phyloP scores from a whole-genome alignment of 2,888 invertebrate species.

The Lasioglossum lativentre region DNA sequence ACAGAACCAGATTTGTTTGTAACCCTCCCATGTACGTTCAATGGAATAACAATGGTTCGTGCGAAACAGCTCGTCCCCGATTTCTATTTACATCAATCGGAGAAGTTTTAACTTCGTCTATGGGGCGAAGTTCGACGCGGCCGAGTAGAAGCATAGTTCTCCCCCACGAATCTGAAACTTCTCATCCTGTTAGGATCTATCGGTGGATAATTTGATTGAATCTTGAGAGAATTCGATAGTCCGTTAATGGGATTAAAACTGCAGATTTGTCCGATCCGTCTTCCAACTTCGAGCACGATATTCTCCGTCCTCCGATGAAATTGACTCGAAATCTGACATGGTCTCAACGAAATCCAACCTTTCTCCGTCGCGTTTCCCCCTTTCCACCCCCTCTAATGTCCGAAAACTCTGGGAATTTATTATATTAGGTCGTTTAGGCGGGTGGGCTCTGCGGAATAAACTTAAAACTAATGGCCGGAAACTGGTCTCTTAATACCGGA shows the following conservation, averaged over 20 bases:
- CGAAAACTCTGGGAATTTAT: not conserved
- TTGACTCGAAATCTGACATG: conserved; percentile 3
- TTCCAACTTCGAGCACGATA: not conserved
- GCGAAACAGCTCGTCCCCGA: not conserved
- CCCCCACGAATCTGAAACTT: conserved; percentile 34
- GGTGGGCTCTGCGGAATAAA: not conserved
- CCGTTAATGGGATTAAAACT: conserved; percentile 7
- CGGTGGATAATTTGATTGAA: conserved; percentile 39
- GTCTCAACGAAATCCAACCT: not conserved
- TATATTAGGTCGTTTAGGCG: not conserved
- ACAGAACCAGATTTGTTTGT: not conserved
- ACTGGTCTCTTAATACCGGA: not conserved
- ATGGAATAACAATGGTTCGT: not conserved
- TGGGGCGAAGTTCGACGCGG: not conserved
- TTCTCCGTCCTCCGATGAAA: not conserved
- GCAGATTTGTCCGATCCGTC: conserved; percentile 17
- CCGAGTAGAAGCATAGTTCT: conserved; percentile 11
- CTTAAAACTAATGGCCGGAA: conserved; percentile 12
- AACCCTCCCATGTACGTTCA: not conserved
- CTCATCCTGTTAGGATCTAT: conserved; percentile 38
- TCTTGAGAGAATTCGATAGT: conserved; percentile 30
- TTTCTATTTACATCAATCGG: conserved; percentile 18
- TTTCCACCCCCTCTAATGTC: not conserved
- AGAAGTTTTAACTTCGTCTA: conserved; percentile 37
- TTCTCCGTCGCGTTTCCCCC: not conserved